A percentile compares a stretch with the other conserved stretches of the same genome.
Evolutionary conservation across 2,888 invertebrate species (phyloP).

Genomic region (Epiblema foenella): DNA sequence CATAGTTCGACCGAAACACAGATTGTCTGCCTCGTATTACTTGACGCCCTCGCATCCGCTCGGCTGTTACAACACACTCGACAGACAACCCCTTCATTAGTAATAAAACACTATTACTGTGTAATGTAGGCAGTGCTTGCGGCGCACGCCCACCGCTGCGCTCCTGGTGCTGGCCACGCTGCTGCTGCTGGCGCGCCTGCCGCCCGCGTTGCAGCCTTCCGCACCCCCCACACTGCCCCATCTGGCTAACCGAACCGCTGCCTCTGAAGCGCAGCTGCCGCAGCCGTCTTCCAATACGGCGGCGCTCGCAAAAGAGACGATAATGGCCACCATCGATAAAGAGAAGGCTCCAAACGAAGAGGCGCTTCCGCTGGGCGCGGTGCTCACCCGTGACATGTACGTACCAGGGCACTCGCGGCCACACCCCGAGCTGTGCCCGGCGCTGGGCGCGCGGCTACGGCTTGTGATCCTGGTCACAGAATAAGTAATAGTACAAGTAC

Average conservation of each 20-base stretch:
- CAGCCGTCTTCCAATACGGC: slow-evolving; percentile 41
- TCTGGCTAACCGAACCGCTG: slow-evolving; percentile 33
- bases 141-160: slow-evolving; percentile 39
- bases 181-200: slow-evolving; percentile 48
- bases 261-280: slow-evolving; percentile 38
- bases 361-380: slow-evolving; percentile 56
- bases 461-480: slow-evolving; percentile 88
- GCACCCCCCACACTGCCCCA: slow-evolving; percentile 32
- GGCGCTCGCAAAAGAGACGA: slow-evolving; percentile 43
- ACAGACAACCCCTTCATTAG: too few species aligned
- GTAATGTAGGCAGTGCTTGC: slow-evolving; percentile 28
- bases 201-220: slow-evolving; percentile 51
- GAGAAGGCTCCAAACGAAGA: neutral
- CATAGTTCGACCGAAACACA: too few species aligned
- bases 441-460: slow-evolving; percentile 86
- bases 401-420: slow-evolving; percentile 88
- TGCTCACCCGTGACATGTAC: slow-evolving; percentile 87
- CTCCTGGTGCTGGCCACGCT: slow-evolving; percentile 43
- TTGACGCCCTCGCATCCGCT: too few species aligned
- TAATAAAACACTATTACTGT: too few species aligned
- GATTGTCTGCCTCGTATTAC: too few species aligned
- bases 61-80: too few species aligned
- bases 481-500: too few species aligned
- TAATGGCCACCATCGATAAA: slow-evolving; percentile 46
- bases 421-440: slow-evolving; percentile 88